These are phyloP conservation scores for Heliconius cydno DNA, from an alignment of 2,888 invertebrate species.

Conservation along the genomic window DNA sequence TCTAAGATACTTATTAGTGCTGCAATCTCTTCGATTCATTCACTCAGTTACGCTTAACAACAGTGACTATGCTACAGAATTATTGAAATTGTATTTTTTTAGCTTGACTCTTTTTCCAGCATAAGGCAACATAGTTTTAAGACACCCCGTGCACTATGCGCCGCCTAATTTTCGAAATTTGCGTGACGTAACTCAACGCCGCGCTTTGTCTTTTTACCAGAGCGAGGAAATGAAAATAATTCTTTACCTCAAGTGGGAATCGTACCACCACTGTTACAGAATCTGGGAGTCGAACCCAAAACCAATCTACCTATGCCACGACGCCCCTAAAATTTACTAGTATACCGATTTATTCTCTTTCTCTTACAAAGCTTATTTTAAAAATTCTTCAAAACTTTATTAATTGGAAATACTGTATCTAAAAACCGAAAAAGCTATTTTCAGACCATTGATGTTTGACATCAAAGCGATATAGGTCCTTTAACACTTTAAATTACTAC, in stretches of 20 bases:
- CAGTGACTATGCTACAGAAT: neutral
- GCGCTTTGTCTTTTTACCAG: too few relatives aligned
- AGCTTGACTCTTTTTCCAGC: too few relatives aligned
- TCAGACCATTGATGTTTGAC: neutral
- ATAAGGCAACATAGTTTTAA: too few relatives aligned
- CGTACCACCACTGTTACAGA: too few relatives aligned
- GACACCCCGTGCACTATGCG: too few relatives aligned
- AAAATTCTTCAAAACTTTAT: neutral
- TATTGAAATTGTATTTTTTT: neutral
- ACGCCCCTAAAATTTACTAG: neutral
- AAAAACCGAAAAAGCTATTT: neutral
- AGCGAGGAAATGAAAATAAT: too few relatives aligned
- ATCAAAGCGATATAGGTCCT: neutral
- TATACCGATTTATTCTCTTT: neutral
- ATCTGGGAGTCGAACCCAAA: too few relatives aligned
- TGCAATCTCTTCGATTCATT: neutral
- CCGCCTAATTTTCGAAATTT: too few relatives aligned
- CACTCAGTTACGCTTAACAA: neutral
- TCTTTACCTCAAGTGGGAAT: too few relatives aligned
- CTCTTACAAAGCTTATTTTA: neutral
- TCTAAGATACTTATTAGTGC: neutral
- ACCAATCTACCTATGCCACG: neutral
- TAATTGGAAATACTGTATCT: neutral
- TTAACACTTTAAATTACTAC: neutral
- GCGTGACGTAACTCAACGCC: too few relatives aligned